These are phyloP conservation scores for Listronotus bonariensis DNA, from an alignment of 1,140 invertebrate genomes.

Conservation along the genomic window DNA sequence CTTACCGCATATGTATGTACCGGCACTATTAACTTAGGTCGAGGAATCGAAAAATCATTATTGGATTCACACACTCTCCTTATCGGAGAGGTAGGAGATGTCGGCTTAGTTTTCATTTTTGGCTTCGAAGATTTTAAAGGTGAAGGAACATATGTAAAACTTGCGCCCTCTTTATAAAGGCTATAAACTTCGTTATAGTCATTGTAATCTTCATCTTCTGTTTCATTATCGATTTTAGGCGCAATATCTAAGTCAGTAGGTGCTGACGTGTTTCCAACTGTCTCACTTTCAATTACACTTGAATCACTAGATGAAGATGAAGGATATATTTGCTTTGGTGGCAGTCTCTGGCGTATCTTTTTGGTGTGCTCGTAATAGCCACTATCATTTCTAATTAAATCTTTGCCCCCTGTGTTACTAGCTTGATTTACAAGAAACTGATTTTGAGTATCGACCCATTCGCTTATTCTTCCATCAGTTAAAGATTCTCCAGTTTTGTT, in stretches of 20 bases:
- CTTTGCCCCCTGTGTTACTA: conserved; percentile 10
- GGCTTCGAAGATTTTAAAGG: conserved; percentile 1
- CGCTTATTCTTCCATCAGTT: conserved; percentile 36
- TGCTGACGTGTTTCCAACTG: conserved; percentile 12
- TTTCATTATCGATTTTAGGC: conserved; percentile 22
- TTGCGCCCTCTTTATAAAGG: conserved; percentile 55
- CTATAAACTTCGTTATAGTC: conserved; percentile 35
- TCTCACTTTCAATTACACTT: conserved; percentile 22
- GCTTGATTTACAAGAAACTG: conserved; percentile 39
- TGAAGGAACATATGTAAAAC: conserved; percentile 34
- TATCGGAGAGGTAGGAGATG: conserved; percentile 56
- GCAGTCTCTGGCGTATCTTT: conserved; percentile 50
- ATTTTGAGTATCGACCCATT: conserved; percentile 52
- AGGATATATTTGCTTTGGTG: conserved; percentile 48
- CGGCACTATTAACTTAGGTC: conserved; percentile 82
- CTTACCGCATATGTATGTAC: conserved; percentile 82
- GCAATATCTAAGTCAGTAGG: neutral
- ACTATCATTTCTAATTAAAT: conserved; percentile 47
- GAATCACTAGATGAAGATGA: conserved; percentile 36
- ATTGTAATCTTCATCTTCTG: conserved; percentile 50
- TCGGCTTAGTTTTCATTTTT: conserved; percentile 51
- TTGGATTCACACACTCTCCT: conserved; percentile 54
- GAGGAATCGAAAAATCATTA: conserved; percentile 75
- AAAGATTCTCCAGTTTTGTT: conserved; percentile 20
- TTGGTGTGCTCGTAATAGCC: conserved; percentile 49